These are phyloP conservation scores for Menidia beryllina DNA, from an alignment of 2,113 vertebrate genomes.

Conservation along the genomic window DNA sequence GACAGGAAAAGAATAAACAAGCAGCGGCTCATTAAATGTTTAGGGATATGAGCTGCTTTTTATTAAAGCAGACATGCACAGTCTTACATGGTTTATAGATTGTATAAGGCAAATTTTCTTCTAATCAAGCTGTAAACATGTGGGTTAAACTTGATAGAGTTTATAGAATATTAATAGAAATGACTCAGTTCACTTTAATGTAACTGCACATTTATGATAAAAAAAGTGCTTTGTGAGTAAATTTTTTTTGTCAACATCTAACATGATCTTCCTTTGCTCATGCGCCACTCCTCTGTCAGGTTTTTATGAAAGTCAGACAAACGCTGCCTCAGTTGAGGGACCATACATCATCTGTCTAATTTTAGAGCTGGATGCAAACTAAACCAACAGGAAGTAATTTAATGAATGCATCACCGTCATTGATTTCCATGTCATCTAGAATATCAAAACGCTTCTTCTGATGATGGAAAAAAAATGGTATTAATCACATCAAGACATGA, in stretches of 20 bases:
- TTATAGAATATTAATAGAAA: slow-evolving; percentile 45
- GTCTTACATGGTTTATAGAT: slow-evolving; percentile 9
- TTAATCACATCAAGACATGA: slow-evolving; percentile 19
- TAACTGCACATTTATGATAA: not conserved
- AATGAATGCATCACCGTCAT: slow-evolving; percentile 32
- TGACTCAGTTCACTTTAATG: not conserved
- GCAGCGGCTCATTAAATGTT: slow-evolving; percentile 61
- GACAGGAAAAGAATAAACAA: slow-evolving; percentile 56
- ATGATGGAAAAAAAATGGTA: slow-evolving; percentile 8
- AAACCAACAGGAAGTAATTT: slow-evolving; percentile 1
- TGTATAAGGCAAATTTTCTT: slow-evolving; percentile 31
- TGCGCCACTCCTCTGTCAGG: too few species aligned
- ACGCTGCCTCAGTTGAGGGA: not conserved
- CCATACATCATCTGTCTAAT: slow-evolving; percentile 21
- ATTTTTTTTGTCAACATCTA: too few species aligned
- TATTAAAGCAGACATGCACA: slow-evolving; percentile 29
- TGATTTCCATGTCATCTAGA: slow-evolving; percentile 41
- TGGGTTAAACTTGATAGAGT: slow-evolving; percentile 48
- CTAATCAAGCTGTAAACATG: slow-evolving; percentile 47
- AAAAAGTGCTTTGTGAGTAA: too few species aligned
- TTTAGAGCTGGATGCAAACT: slow-evolving; percentile 24
- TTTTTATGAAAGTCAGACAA: not conserved
- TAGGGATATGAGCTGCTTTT: slow-evolving; percentile 41
- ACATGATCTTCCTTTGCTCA: too few species aligned
- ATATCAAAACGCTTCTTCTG: slow-evolving; percentile 21